Conservation (phyloP, 2,797 vertebrate genomes). For the Lateolabrax maculatus region DNA sequence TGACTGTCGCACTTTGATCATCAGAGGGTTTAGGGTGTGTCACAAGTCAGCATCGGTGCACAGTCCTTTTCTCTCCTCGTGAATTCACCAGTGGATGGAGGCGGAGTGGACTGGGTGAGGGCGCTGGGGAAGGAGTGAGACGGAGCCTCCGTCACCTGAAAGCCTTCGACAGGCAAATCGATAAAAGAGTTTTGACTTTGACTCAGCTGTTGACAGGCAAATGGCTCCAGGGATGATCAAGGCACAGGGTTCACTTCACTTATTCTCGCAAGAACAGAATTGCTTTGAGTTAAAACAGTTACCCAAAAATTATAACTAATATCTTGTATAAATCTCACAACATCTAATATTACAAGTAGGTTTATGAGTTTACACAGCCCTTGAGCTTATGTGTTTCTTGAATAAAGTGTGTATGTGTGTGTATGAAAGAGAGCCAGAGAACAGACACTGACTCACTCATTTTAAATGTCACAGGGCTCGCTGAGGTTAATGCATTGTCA, state of each 20-base stretch:
- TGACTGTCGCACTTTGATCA: neutral
- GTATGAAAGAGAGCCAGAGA: neutral
- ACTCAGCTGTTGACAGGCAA: slow-evolving; percentile 31
- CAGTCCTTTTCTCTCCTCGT: slow-evolving; percentile 1
- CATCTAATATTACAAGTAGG: neutral
- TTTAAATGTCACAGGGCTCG: slow-evolving; percentile 63
- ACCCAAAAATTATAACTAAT: neutral
- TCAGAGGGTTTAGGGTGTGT: neutral
- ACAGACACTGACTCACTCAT: slow-evolving; percentile 48
- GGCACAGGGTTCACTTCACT: neutral
- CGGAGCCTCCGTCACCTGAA: slow-evolving; percentile 4
- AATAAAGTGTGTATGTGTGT: neutral
- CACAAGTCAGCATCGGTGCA: neutral
- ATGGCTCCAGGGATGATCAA: no score
- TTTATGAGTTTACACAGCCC: slow-evolving; percentile 1
- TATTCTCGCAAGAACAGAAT: neutral
- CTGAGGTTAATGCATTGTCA: slow-evolving; percentile 64
- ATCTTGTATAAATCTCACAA: neutral
- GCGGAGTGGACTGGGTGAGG: slow-evolving; percentile 7
- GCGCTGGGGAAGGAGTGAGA: slow-evolving; percentile 9
- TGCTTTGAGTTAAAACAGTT: slow-evolving; percentile 3
- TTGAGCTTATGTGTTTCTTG: slow-evolving; percentile 12
- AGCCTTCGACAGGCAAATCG: slow-evolving; percentile 24
- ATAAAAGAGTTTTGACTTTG: slow-evolving; percentile 35
- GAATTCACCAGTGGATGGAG: neutral